Base-by-base conservation (phyloP, 1,140 invertebrate genomes). In the Dufourea novaeangliae region DNA sequence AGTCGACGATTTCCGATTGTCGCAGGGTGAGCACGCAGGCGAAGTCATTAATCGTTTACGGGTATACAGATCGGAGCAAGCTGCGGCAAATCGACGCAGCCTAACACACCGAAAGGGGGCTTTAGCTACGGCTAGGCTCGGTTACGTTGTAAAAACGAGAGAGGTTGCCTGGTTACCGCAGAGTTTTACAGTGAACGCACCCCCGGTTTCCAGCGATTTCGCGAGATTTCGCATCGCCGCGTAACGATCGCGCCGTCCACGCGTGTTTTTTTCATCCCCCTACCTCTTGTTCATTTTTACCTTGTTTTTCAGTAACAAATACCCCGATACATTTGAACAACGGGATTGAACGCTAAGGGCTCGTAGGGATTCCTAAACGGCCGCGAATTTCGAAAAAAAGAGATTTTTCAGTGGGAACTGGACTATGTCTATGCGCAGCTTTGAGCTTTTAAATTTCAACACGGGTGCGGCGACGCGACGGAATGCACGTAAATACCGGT, bases 11-110 rank as follows among this genome's bases (percentile, higher is more conserved):
- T 10, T 22, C 17, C 32, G 32, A 14, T 11, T 39, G n/a, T 22
- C 3, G 25, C 20, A 1, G 27, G 52, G 12, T 25, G 61, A 20
- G 10, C 34, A 37, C 20, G 7, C 44, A 17, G 46, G 20, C n/a
- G 62, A 32, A 39, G 37, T 59, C 59, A 72, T 78, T 78, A 78
- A 78, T 78, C 75, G 75, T 72, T 78, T 74, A 66, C 50, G 27
- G 25, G n/a, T 57, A 56, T 64, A 50, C 68, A 71, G 67, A 78
- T 77, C 34, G 74, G n/a, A 32, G 56, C 34, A 39, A 44, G 41
- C 27, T 22, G 39, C 64, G 46, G 52, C 14, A 27, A 70, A 61
- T 39, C 14, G 41, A 70, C 52, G 52, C 37, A 10, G 39, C 46
- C 64, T 70, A 69, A 77, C 74, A 12, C 39, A 22, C n/a, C n/a